phyloP scores from a whole-genome alignment of 1,140 invertebrate genomes.

The Heliconius hermathena region DNA sequence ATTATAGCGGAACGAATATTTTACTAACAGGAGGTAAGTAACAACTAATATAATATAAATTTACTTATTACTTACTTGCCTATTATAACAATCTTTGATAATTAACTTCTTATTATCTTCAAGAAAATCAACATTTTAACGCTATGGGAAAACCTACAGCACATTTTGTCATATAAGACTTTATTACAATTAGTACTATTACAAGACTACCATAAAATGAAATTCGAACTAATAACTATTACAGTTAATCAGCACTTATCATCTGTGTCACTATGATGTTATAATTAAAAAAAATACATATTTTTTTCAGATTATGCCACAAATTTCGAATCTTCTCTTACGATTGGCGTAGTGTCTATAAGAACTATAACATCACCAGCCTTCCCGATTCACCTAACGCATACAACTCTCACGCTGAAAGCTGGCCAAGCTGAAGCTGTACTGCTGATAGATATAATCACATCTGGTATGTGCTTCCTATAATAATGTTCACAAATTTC shows the following conservation, averaged over 20 bases:
- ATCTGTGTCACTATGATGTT: not conserved
- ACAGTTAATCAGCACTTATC: not conserved
- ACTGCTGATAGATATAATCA: constrained; percentile 45
- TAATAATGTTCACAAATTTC: not conserved
- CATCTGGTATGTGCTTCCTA: constrained; percentile 42
- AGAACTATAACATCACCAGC: not conserved
- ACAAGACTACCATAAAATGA: not conserved
- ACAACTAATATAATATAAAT: not conserved
- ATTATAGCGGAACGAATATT: not conserved
- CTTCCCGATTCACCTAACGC: constrained; percentile 4
- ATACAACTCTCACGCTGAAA: constrained; percentile 21
- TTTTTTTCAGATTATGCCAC: constrained; percentile 15
- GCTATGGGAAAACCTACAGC: not conserved
- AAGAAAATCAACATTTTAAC: not conserved
- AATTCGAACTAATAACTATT: not conserved
- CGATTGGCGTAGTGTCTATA: constrained; percentile 1
- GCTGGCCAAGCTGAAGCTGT: constrained; percentile 24
- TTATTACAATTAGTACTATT: too few species aligned
- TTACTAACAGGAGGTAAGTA: not conserved
- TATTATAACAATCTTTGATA: too few species aligned
- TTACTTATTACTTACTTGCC: too few species aligned
- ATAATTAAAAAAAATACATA: too few species aligned
- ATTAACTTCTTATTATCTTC: not conserved
- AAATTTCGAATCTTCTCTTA: constrained; percentile 5
- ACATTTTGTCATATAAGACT: too few species aligned